A percentile compares a stretch with the other conserved stretches of the same genome.
phyloP scores from a whole-genome alignment of 2,888 invertebrate species.

The Nemotelus pantherinus region DNA sequence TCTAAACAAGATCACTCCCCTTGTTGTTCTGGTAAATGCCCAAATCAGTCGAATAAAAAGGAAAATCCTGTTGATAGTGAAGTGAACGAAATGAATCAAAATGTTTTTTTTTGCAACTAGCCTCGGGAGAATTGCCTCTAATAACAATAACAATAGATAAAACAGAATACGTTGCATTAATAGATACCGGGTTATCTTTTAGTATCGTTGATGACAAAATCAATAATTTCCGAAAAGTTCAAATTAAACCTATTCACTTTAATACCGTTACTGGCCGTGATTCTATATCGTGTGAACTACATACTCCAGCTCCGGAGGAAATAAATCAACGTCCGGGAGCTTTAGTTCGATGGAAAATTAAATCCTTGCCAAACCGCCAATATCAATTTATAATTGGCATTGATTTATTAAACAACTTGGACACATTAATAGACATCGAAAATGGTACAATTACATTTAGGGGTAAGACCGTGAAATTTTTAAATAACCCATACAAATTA shows the following conservation, averaged over 20 bases:
- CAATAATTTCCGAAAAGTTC: constrained; percentile 26
- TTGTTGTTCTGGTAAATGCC: too few species aligned
- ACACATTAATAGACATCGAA: neutral
- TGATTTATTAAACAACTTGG: constrained; percentile 31
- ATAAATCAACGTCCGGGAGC: too few species aligned
- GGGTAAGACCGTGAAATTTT: neutral
- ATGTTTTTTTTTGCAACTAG: constrained; percentile 44
- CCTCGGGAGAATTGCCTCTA: constrained; percentile 45
- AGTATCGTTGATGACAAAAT: constrained; percentile 42
- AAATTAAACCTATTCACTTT: constrained; percentile 42
- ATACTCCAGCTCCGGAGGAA: neutral
- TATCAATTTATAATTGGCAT: constrained; percentile 43
- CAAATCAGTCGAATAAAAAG: too few species aligned
- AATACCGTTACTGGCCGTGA: constrained; percentile 39
- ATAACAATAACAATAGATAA: constrained; percentile 38
- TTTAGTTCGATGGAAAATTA: constrained; percentile 18
- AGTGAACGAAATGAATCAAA: neutral
- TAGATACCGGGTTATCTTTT: constrained; percentile 43
- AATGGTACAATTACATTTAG: neutral
- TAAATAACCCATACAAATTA: neutral
- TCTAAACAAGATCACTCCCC: too few species aligned
- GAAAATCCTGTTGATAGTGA: neutral
- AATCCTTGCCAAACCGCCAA: constrained; percentile 38
- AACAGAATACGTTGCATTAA: constrained; percentile 39
- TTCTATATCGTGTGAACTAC: constrained; percentile 40